Evolutionary conservation across 2,888 invertebrate genomes (phyloP).

Genomic region (Pseudoips prasinana): DNA sequence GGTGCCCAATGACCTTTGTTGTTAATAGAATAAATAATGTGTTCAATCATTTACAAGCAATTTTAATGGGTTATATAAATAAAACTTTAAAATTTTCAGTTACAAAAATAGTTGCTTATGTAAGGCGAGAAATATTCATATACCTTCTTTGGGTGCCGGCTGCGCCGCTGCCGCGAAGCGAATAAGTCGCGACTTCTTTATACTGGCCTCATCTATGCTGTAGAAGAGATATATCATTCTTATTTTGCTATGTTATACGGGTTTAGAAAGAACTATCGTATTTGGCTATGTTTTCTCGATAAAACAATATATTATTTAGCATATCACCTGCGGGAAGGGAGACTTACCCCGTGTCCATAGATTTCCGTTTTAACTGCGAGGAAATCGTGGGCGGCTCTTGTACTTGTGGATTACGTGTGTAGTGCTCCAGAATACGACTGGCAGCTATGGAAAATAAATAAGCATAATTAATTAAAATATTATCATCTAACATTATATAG

Average conservation of each 20-base stretch:
- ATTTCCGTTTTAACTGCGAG: constrained; percentile 53
- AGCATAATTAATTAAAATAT: no score
- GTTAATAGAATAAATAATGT: no score
- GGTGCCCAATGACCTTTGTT: no score
- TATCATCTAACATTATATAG: no score
- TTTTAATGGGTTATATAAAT: no score
- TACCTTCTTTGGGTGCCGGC: constrained; percentile 53
- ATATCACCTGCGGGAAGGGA: neutral
- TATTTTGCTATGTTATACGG: no score
- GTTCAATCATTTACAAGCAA: no score
- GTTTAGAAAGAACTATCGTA: no score
- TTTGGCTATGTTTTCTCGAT: no score
- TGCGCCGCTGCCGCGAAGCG: constrained; percentile 46
- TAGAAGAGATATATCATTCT: neutral
- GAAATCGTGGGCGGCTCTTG: constrained; percentile 43
- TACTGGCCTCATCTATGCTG: constrained; percentile 41
- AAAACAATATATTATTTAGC: no score
- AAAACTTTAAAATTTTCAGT: no score
- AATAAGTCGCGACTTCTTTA: constrained; percentile 61
- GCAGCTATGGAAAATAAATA: constrained; percentile 51
- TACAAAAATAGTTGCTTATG: no score
- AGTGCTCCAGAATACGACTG: constrained; percentile 71
- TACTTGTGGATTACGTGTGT: constrained; percentile 59
- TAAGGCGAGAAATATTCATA: neutral
- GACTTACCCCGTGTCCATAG: constrained; percentile 35